Evolutionary conservation across 1,140 invertebrate genomes (phyloP).

Genomic region (Sogatella furcifera): DNA sequence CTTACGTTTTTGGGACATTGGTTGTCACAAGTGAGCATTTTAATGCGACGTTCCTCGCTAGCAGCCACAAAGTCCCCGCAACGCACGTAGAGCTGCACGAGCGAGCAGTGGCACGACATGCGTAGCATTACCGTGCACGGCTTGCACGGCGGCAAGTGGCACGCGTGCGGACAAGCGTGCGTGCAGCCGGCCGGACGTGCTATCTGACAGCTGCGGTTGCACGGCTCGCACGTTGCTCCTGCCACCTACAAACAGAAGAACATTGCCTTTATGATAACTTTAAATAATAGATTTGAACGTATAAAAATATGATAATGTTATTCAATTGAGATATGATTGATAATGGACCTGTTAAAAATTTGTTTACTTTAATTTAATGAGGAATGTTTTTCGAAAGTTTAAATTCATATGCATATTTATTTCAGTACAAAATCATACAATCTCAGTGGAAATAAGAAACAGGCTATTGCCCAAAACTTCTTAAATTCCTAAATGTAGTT

Average conservation of each 20-base stretch:
- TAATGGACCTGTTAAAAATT: no score
- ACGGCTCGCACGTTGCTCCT: slow-evolving; percentile 52
- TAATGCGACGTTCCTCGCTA: slow-evolving; percentile 35
- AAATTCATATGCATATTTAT: no score
- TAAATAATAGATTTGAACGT: no score
- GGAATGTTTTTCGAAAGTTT: no score
- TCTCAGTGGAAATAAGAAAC: no score
- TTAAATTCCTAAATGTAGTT: no score
- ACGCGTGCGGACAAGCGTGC: slow-evolving; percentile 62
- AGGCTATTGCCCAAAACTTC: no score
- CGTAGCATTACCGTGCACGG: slow-evolving; percentile 61
- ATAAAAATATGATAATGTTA: no score
- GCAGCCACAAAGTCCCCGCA: slow-evolving; percentile 53
- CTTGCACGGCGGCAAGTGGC: slow-evolving; percentile 59
- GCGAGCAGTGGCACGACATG: slow-evolving; percentile 66
- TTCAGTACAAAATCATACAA: no score
- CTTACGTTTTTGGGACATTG: slow-evolving; percentile 75
- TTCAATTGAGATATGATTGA: no score
- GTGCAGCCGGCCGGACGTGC: slow-evolving; percentile 60
- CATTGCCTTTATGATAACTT: no score
- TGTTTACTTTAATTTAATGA: no score
- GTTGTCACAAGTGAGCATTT: slow-evolving; percentile 61
- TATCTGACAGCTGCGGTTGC: slow-evolving; percentile 56
- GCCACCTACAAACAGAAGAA: slow-evolving; percentile 22
- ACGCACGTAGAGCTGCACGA: slow-evolving; percentile 57